These are phyloP conservation scores for Ectropis crepuscularia DNA, from an alignment of 2,888 invertebrate genomes.

Conservation along the genomic window DNA sequence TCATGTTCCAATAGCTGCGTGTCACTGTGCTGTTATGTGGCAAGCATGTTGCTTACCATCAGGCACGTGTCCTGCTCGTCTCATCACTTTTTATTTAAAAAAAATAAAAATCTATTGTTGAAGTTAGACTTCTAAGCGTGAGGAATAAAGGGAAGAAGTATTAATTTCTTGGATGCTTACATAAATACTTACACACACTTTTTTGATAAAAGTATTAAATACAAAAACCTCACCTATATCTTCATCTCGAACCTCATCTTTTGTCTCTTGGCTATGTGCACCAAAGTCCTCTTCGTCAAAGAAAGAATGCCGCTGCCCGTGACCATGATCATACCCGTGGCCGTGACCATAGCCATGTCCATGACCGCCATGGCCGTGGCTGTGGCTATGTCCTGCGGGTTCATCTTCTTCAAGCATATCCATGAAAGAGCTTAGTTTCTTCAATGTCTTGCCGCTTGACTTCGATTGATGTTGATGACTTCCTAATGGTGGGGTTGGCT, in stretches of 20 bases:
- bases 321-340: not conserved
- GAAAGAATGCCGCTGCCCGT: not conserved
- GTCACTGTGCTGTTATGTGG: too few relatives aligned
- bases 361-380: not conserved
- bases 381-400: not conserved
- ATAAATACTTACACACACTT: too few relatives aligned
- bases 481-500: too few relatives aligned
- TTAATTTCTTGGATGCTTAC: too few relatives aligned
- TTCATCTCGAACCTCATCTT: constrained; percentile 16
- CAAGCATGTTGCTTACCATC: too few relatives aligned
- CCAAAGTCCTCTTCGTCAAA: constrained; percentile 3
- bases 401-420: constrained; percentile 9
- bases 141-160: too few relatives aligned
- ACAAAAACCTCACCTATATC: constrained; percentile 9
- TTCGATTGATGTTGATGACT: not conserved
- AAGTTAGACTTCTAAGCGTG: too few relatives aligned
- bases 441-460: not conserved
- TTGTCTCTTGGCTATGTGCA: constrained; percentile 1
- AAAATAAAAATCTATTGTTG: too few relatives aligned
- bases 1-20: too few relatives aligned
- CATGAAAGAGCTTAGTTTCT: not conserved
- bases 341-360: not conserved
- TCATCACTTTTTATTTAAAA: too few relatives aligned
- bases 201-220: too few relatives aligned
- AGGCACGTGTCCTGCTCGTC: too few relatives aligned